Evolutionary conservation across 2,888 invertebrate genomes (phyloP).

Genomic region (Heliconius ismenius): DNA sequence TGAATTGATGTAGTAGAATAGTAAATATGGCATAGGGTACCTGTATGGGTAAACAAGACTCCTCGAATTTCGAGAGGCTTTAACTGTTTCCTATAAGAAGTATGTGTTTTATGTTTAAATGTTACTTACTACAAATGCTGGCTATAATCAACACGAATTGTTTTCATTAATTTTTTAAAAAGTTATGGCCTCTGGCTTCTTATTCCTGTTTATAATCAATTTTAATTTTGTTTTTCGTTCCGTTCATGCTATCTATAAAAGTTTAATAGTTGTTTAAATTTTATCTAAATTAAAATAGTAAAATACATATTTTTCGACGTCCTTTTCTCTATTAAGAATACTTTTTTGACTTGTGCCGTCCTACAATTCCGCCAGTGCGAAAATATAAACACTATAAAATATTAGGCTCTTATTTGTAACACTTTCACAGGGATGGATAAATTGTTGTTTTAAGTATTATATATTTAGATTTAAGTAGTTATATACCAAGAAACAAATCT

Average conservation of each 20-base stretch:
- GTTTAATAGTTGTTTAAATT: conserved; percentile 21
- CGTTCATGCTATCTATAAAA: background rate
- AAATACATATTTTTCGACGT: conserved; percentile 14
- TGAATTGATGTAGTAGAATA: conserved; percentile 14
- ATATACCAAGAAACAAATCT: background rate
- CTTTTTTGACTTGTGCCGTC: conserved; percentile 25
- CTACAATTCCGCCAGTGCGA: conserved; percentile 18
- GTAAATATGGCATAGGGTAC: conserved; percentile 8
- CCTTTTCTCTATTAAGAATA: conserved; percentile 5
- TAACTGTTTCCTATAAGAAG: conserved; percentile 11
- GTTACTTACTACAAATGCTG: background rate
- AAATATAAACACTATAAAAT: conserved; percentile 2
- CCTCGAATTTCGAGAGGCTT: conserved; percentile 14
- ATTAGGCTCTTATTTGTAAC: conserved; percentile 1
- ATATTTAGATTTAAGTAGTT: conserved; percentile 20
- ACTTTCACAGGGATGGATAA: conserved; percentile 1
- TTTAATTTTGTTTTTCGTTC: background rate
- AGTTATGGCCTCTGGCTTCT: background rate
- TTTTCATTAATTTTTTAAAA: background rate
- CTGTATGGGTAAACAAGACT: background rate
- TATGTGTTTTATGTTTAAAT: background rate
- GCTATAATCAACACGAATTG: background rate
- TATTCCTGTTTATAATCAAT: background rate
- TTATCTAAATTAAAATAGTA: conserved; percentile 15
- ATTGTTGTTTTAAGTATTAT: conserved; percentile 9